Base-by-base conservation (phyloP, 2,888 invertebrate genomes). In the Metallyticus violacea region DNA sequence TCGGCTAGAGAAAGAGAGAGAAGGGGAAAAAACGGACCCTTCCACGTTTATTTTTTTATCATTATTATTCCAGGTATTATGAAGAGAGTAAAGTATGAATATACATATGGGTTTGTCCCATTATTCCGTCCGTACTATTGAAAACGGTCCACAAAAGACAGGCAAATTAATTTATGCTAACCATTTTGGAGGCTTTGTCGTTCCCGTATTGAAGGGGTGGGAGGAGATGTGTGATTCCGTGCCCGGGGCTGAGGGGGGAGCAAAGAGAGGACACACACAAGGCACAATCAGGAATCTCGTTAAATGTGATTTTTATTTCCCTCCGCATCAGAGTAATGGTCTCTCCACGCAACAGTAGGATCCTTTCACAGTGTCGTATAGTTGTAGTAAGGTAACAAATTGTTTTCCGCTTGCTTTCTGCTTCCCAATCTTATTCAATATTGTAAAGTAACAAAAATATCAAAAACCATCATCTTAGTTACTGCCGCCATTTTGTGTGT, bases 161-260 rank as follows among this genome's bases (percentile, higher is more conserved):
- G 87, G 86, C 87, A 88, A 88, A 88, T 88, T 88, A 88, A 88
- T 88, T 88, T 88, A 88, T 88, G 88, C 88, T 88, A 88, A 88
- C 88, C 87, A 88, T 88, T 88, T 88, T 85, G 87, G 85, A 79
- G 87, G 85, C 86, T 86, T 88, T 88, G 88, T 86, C 86, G 86
- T 25, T 7, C 26, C 76, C 30, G 29, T 80, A 62, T 77, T 25
- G 80, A 82, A 77, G 84, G 62, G 62, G 15, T 6, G 79, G 9
- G 78, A 77, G 82, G n/a, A 79, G 81, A 28, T 83, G 87, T 86
- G 87, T 86, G 87, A 81, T 86, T 83, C 87, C 62, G n/a, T 22
- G 86, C 81, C 86, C 76, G 84, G 84, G 86, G 88, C 85, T 86
- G 81, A 26, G 40, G n/a, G 78, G 84, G 30, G 84, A 80, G 83